Conservation (phyloP, 2,113 vertebrate species). For the Fukomys damarensis region DNA sequence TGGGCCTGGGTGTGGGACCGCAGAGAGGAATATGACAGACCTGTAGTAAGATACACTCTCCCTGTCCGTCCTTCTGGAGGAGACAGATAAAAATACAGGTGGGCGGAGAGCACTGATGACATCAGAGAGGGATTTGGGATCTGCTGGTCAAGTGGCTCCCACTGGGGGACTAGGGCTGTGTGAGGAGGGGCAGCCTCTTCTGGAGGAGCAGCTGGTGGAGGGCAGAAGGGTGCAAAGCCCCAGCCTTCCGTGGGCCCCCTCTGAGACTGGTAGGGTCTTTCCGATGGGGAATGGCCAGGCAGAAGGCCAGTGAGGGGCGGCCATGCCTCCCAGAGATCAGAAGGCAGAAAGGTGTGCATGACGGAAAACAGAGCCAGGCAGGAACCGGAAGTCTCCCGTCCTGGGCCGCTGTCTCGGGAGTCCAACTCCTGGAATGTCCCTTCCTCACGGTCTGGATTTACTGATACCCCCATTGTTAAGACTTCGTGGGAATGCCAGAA, state of each 20-base stretch:
- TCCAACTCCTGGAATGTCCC: too few species aligned
- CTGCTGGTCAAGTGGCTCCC: not conserved
- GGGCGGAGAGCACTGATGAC: not conserved
- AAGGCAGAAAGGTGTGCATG: not conserved
- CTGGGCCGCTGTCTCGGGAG: not conserved
- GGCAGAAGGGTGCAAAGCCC: too few species aligned
- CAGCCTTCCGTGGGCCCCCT: not conserved
- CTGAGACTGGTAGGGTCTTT: not conserved
- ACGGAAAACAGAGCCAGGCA: too few species aligned
- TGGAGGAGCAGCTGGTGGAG: not conserved
- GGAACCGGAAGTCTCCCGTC: rapidly evolving
- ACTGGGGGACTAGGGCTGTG: not conserved
- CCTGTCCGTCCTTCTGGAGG: not conserved
- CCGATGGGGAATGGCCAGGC: not conserved
- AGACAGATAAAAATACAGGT: not conserved
- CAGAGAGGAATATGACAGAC: not conserved
- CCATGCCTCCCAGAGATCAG: not conserved
- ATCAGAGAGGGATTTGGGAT: not conserved
- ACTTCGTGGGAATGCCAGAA: not conserved
- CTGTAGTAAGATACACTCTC: not conserved
- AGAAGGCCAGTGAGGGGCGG: too few species aligned
- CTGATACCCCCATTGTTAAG: rapidly evolving
- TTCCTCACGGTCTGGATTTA: not conserved
- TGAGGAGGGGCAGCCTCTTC: not conserved
- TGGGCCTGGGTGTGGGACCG: rapidly evolving